Conservation (phyloP, 2,113 vertebrate genomes). For the Onychostruthus taczanowskii region DNA sequence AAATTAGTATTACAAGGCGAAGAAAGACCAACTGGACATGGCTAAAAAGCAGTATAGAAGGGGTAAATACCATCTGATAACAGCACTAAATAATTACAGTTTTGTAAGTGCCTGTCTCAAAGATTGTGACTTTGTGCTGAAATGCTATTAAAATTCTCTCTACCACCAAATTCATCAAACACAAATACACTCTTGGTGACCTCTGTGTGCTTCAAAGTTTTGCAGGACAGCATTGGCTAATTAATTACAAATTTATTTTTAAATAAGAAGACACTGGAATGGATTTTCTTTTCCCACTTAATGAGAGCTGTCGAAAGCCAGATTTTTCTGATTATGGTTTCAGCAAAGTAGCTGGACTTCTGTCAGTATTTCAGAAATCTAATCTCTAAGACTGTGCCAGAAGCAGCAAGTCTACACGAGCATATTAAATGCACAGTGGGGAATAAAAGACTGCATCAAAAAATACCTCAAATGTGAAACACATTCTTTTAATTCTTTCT, state of each 20-base stretch:
- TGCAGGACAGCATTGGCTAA: not conserved
- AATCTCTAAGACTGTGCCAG: not conserved
- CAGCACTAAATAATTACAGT: not conserved
- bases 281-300: not conserved
- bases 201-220: not conserved
- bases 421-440: not conserved
- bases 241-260: not conserved
- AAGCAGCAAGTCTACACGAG: not conserved
- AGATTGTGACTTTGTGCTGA: not conserved
- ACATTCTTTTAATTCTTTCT: not conserved
- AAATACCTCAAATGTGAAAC: not conserved
- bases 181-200: not conserved
- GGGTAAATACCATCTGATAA: not conserved
- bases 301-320: not conserved
- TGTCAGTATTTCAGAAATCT: not conserved
- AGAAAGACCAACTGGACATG: not conserved
- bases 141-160: not conserved
- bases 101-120: not conserved
- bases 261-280: not conserved
- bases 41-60: not conserved
- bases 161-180: not conserved
- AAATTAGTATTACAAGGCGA: not conserved
- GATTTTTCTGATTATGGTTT: not conserved
- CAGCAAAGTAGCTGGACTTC: not conserved
- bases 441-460: not conserved